Evolutionary conservation across 2,797 vertebrate species (phyloP).

Genomic region (Graptemys geographica): DNA sequence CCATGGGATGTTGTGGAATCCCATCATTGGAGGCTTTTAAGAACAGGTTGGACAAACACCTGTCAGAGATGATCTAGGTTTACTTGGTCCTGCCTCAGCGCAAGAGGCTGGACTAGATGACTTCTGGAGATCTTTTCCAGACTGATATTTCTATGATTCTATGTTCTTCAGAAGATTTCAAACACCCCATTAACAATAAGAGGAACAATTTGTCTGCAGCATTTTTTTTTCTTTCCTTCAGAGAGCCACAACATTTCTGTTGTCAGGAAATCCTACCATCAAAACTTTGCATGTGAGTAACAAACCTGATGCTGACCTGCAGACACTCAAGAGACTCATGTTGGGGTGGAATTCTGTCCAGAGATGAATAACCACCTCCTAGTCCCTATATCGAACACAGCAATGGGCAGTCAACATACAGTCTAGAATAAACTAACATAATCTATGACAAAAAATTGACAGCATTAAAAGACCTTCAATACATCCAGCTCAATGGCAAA

Average conservation of each 20-base stretch:
- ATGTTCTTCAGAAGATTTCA: too few relatives aligned
- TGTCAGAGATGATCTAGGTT: too few relatives aligned
- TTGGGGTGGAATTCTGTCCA: neutral
- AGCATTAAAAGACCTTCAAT: neutral
- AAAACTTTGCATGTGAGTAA: neutral
- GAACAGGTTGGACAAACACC: too few relatives aligned
- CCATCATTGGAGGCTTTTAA: too few relatives aligned
- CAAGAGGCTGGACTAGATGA: too few relatives aligned
- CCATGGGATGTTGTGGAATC: too few relatives aligned
- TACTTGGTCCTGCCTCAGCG: too few relatives aligned
- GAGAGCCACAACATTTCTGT: neutral
- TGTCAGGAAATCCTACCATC: neutral
- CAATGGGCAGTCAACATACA: neutral
- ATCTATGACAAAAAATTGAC: neutral
- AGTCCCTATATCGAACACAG: neutral
- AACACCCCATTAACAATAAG: neutral
- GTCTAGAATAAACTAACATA: fast-evolving
- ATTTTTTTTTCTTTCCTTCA: neutral
- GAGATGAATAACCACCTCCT: neutral
- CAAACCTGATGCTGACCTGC: neutral
- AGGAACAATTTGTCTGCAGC: fast-evolving
- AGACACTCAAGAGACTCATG: neutral
- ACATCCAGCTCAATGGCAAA: neutral
- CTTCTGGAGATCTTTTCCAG: too few relatives aligned
- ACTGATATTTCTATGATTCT: too few relatives aligned